Evolutionary conservation across 1,140 invertebrate genomes (phyloP).

Genomic region (Calephelis virginiensis): DNA sequence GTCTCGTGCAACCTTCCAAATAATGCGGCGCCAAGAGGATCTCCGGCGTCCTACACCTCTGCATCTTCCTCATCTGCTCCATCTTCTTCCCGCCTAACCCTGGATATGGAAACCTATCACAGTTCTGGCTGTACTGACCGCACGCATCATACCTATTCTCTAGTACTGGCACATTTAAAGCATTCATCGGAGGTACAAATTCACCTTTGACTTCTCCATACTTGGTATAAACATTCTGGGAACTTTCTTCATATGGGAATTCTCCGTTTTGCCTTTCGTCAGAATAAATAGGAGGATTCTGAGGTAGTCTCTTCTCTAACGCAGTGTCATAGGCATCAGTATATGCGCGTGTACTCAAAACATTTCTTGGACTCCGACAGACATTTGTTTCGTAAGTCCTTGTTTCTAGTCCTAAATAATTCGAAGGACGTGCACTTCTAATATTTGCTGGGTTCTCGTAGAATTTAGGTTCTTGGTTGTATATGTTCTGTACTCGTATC

Average conservation of each 20-base stretch:
- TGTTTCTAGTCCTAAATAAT: conserved; percentile 51
- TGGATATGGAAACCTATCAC: conserved; percentile 51
- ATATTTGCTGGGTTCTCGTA: conserved; percentile 65
- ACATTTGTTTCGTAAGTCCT: conserved; percentile 58
- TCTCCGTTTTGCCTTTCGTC: conserved; percentile 59
- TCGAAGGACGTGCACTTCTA: conserved; percentile 41
- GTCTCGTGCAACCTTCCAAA: conserved; percentile 67
- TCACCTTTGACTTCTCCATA: conserved; percentile 48
- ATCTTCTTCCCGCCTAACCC: conserved; percentile 48
- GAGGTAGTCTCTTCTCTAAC: conserved; percentile 44
- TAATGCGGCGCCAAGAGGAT: conserved; percentile 88
- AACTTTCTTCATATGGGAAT: conserved; percentile 53
- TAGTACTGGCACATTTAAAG: conserved; percentile 52
- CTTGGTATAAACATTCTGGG: conserved; percentile 41
- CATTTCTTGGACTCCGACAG: conserved; percentile 64
- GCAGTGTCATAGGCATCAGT: conserved; percentile 38
- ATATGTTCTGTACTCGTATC: conserved; percentile 45
- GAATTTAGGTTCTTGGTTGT: conserved; percentile 52
- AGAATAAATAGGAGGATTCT: conserved; percentile 42
- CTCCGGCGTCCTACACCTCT: conserved; percentile 85
- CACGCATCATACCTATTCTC: conserved; percentile 50
- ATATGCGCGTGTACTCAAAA: conserved; percentile 58
- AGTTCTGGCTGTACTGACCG: conserved; percentile 51
- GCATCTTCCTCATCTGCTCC: conserved; percentile 70
- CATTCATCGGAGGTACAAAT: conserved; percentile 46